phyloP scores from a whole-genome alignment of 1,140 invertebrate genomes.

The Zaprionus camerounensis region DNA sequence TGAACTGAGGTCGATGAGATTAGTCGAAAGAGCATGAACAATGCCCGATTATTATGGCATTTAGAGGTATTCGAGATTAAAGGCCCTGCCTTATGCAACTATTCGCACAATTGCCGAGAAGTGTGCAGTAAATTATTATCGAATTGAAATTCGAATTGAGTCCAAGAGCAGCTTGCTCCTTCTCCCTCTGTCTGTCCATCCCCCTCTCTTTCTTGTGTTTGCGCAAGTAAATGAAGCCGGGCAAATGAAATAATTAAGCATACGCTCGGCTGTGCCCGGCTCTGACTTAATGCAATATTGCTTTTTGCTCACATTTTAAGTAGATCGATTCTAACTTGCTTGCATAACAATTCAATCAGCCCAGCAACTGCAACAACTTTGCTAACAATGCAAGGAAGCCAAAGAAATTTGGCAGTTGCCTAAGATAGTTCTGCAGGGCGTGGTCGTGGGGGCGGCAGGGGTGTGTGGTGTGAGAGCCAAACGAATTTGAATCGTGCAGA shows the following conservation, averaged over 20 bases:
- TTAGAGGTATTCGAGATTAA: background rate
- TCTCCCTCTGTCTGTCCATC: background rate
- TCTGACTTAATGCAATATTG: conserved; percentile 23
- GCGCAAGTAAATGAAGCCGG: conserved; percentile 20
- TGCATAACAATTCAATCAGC: conserved; percentile 68
- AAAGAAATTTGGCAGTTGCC: background rate
- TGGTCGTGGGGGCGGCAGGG: background rate
- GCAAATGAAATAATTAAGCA: conserved; percentile 34
- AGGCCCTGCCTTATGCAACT: background rate
- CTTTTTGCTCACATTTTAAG: conserved; percentile 48
- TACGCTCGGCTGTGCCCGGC: conserved; percentile 11
- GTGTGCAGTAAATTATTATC: background rate
- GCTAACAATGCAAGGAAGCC: background rate
- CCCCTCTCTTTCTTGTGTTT: background rate
- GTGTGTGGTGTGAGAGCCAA: background rate
- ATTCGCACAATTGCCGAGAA: background rate
- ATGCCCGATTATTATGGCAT: background rate
- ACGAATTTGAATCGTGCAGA: background rate
- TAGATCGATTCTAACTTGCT: conserved; percentile 68
- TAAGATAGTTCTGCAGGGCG: background rate
- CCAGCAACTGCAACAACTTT: conserved; percentile 1
- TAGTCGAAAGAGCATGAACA: background rate
- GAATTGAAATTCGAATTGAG: background rate
- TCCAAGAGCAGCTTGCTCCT: background rate
- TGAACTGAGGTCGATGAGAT: background rate